Evolutionary conservation across 2,113 vertebrate species (phyloP).

Genomic region (Larimichthys polyactis): DNA sequence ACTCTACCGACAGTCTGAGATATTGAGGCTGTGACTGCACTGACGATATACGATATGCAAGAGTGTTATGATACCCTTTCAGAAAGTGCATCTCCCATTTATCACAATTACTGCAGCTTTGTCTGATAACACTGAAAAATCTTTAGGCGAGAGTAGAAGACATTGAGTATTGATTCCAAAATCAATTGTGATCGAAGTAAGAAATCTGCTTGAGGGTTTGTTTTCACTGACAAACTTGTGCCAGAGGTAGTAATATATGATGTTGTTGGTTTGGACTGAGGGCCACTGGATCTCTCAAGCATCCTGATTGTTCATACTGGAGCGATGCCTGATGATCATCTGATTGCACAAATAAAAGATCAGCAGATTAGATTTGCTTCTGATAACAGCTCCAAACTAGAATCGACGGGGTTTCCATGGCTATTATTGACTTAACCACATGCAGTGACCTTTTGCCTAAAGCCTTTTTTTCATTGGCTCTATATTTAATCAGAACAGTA

Average conservation of each 20-base stretch:
- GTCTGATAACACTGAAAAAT: slow-evolving; percentile 12
- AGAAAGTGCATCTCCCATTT: slow-evolving; percentile 11
- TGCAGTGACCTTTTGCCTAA: slow-evolving; percentile 56
- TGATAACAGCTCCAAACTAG: slow-evolving; percentile 38
- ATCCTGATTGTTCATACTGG: slow-evolving; percentile 9
- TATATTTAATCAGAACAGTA: slow-evolving; percentile 53
- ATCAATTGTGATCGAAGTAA: slow-evolving; percentile 30
- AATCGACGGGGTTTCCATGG: slow-evolving; percentile 31
- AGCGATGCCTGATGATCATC: slow-evolving; percentile 21
- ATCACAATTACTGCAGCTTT: slow-evolving; percentile 6
- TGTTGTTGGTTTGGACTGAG: slow-evolving; percentile 26
- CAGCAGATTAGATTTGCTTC: slow-evolving; percentile 35
- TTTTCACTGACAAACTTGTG: slow-evolving; percentile 18
- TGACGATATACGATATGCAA: not conserved
- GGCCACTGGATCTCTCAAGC: slow-evolving; percentile 14
- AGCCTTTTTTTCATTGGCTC: slow-evolving; percentile 49
- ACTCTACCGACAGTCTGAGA: not conserved
- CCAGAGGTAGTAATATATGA: not conserved
- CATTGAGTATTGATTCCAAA: slow-evolving; percentile 2
- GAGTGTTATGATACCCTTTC: not conserved
- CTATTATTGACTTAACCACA: slow-evolving; percentile 35
- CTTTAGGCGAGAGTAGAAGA: slow-evolving; percentile 1
- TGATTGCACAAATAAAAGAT: slow-evolving; percentile 37
- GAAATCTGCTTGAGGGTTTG: slow-evolving; percentile 15
- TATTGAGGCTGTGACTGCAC: not conserved